Base-by-base conservation (phyloP, 2,113 vertebrate genomes). In the Trinectes maculatus region DNA sequence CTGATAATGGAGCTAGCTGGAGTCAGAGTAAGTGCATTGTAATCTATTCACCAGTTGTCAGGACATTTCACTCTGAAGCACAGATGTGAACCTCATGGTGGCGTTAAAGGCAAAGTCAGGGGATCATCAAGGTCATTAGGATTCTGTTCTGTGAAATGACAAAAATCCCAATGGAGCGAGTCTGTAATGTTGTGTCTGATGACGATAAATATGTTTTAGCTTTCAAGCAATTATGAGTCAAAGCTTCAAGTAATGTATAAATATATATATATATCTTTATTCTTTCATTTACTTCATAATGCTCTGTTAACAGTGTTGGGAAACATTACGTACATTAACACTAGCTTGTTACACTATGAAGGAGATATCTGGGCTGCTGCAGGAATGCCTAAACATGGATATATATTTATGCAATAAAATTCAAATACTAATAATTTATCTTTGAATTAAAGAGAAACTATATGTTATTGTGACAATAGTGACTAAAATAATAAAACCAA, bases 201-300 rank as follows among this genome's bases (percentile, higher is more conserved):
- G n/a, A n/a, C n/a, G n/a, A 39, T 8, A 5, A 18, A 4, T 33
- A 25, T 6, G 19, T 49, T 49, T 7, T 31, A 51, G 8, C 4
- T 39, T 64, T 67, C 18, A 69, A 21, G 13, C 2, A 86, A 66
- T 49, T 11, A 74, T 10, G 11, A 85, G 44, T 25, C 15, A 7
- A 69, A 71, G 49, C 66, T 15, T 24, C 8, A 19, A 42, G 24
- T 83, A 72, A 81, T 58, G 54, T 92, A 93, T 91, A 94, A 93
- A 94, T 93, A 93, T 92, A 93, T 93, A 93, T 92, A 93, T 90
- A 93, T 12, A 90, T 92, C 91, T 94, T 93, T 93, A 93, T 94
- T 91, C 36, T 84, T 84, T 86, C 82, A 85, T 83, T 84, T 73
- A 74, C 58, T 87, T 85, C 75, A 87, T 89, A 89, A n/a, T 82